phyloP scores from a whole-genome alignment of 2,888 invertebrate genomes.

The Hyppa rectilinea region DNA sequence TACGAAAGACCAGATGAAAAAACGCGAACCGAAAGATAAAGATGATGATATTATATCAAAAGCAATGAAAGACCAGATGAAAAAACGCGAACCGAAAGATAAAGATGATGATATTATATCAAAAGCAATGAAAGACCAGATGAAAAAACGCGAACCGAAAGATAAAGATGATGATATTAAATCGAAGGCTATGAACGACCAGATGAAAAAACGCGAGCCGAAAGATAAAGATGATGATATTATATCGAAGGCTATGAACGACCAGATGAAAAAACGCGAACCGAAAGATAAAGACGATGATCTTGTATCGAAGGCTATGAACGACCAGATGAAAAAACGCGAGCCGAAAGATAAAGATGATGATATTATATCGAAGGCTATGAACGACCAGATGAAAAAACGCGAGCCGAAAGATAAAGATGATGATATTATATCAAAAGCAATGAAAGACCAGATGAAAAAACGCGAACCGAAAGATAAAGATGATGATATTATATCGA shows the following conservation, averaged over 20 bases:
- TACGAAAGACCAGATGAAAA: neutral
- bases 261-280: neutral
- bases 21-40: neutral
- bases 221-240: constrained; percentile 7
- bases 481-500: neutral
- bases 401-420: neutral
- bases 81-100: neutral
- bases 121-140: neutral
- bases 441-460: neutral
- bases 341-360: neutral
- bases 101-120: constrained; percentile 3
- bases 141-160: neutral
- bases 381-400: neutral
- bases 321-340: neutral
- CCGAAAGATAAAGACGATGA: constrained; percentile 1
- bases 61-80: neutral
- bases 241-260: neutral
- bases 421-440: neutral
- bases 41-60: constrained; percentile 1
- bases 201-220: neutral
- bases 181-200: neutral
- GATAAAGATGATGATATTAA: constrained; percentile 10
- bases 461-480: neutral
- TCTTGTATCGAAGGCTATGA: neutral
- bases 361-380: neutral